Conservation (phyloP, 1,140 invertebrate species). For the Drosophila lacertosa region DNA sequence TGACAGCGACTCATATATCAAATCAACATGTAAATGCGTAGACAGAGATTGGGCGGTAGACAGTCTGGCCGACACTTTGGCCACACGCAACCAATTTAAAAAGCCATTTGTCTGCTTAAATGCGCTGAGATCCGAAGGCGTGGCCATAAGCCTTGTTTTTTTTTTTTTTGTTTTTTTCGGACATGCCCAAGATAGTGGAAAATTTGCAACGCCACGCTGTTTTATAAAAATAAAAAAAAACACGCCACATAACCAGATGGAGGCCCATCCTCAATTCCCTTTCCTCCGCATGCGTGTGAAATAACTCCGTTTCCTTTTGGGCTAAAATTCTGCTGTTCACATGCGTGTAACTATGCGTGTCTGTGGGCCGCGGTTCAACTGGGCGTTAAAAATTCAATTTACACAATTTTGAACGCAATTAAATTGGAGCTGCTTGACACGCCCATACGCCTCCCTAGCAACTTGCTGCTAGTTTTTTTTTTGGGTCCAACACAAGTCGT, state of each 20-base stretch:
- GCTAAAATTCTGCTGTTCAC: conserved; percentile 55
- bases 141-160: conserved; percentile 15
- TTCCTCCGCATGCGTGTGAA: conserved; percentile 66
- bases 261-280: conserved; percentile 6
- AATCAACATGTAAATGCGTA: conserved; percentile 72
- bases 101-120: conserved; percentile 74
- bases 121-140: conserved; percentile 13
- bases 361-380: conserved; percentile 38
- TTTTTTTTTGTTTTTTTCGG: conserved; percentile 13
- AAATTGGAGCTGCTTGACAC: conserved; percentile 62
- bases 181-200: conserved; percentile 45
- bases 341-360: conserved; percentile 75
- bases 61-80: conserved; percentile 37
- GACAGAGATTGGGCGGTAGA: conserved; percentile 1
- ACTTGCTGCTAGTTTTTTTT: conserved; percentile 39
- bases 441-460: conserved; percentile 19
- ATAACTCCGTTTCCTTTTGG: conserved; percentile 72
- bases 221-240: conserved; percentile 47
- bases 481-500: conserved; percentile 31
- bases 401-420: conserved; percentile 79
- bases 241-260: conserved; percentile 63
- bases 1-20: conserved; percentile 72
- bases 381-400: conserved; percentile 80
- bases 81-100: conserved; percentile 76
- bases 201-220: conserved; percentile 2